Base-by-base conservation (phyloP, 2,888 invertebrate species). In the Rhopalosiphum nymphaeae region DNA sequence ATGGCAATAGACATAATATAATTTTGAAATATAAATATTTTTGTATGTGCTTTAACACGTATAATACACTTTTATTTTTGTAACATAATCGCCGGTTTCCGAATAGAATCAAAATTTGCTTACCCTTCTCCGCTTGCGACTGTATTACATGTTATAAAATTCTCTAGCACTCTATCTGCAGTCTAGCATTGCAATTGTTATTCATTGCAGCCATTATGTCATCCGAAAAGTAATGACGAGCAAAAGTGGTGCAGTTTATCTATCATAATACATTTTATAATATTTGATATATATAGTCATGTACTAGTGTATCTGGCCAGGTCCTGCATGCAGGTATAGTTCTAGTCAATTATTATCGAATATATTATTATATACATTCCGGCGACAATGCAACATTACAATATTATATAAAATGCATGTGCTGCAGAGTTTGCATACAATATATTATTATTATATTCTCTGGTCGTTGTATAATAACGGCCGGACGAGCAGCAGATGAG, bases 271-370 rank as follows among this genome's bases (percentile, higher is more conserved):
- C 26, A 84, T 85, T 44, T 44, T 85, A 49, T 44, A 46, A 5
- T 53, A 36, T 53, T 53, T 53, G 29, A 29, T 46, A 25, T 53
- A 87, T 46, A 46, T 46, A 46, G 44, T 21, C 21, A n/a, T n/a
- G n/a, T n/a, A n/a, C n/a, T n/a, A n/a, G 13, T 67, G n/a, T n/a
- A 67, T n/a, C 67, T 67, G n/a, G 53, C 53, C 78, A 36, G n/a
- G 67, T 78, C 36, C 78, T 78, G 78, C 36, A 78, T 78, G 78
- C 36, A 78, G 36, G 36, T 42, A 78, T 42, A 78, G n/a, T 36
- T 21, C 78, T 78, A 91, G 90, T 91, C 90, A 91, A 67, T 91
- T 91, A 91, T 91, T 91, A 78, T 91, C 78, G 49, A 91, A 91
- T 91, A 91, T 67, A 49, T 13, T 44, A 57, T 89, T 53, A 3